Evolutionary conservation across 2,888 invertebrate genomes (phyloP), one percentile per base, ranked within the genome.

Genomic region (Nomada fabriciana): DNA sequence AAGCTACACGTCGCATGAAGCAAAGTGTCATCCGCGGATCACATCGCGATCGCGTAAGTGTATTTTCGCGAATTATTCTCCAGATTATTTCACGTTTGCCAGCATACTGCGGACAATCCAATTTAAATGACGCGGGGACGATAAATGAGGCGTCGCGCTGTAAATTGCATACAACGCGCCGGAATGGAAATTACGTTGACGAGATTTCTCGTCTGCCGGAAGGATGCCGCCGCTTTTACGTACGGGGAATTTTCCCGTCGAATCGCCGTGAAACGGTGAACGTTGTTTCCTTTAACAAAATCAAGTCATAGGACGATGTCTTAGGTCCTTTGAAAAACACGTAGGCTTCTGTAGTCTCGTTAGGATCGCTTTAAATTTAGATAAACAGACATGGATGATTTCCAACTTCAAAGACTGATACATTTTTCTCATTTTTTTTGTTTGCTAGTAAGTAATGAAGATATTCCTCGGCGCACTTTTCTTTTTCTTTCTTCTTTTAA

Each of bases 11-110:
- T 36, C 63, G 47, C 43, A 5, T 42, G 20, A 20, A 43, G 59
- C 57, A 18, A 13, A 25, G 18, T 13, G 59, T 53, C 55, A 23
- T 74, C 77, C 53, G 57, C 76, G 43, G 70, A 50, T 43, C 74
- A 60, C 65, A 77, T 82, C 81, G 53, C 74, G 65, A 60, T 55
- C 85, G 70, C 74, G 85, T 87, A 85, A 86, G 73, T 81, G 78
- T 74, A 76, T 83, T 83, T 75, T 70, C 79, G 55, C 74, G 80
- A 82, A 86, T 87, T 87, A 88, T 88, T 88, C 82, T 80, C 63
- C 72, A 79, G 84, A 82, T 88, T 88, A 88, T 86, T 86, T 76
- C 76, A 59, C 73, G 63, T 53, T 77, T 47, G 68, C 67, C 82
- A 68, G 43, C 69, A 61, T 75, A 55, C 73, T 73, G 63, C 72